phyloP scores from a whole-genome alignment of 2,797 vertebrate species.

The Micrastur ruficollis region DNA sequence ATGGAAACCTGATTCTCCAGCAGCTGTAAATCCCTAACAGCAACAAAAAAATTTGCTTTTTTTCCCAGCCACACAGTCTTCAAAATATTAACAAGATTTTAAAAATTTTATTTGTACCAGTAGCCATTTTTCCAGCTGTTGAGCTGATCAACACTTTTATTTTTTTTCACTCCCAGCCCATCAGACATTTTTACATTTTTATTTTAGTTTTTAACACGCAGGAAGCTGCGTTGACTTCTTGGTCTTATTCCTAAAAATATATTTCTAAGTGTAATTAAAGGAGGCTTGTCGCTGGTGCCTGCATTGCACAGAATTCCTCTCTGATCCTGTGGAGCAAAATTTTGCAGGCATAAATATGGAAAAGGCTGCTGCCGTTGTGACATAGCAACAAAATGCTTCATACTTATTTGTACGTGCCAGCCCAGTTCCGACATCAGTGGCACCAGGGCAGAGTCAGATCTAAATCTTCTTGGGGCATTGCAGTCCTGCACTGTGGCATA shows the following conservation, averaged over 20 bases:
- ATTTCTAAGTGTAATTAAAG: conserved; percentile 25
- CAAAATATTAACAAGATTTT: conserved; percentile 19
- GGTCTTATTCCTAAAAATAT: conserved; percentile 48
- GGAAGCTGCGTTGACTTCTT: neutral
- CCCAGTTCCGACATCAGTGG: conserved; percentile 18
- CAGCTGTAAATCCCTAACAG: conserved; percentile 1
- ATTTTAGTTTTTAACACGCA: conserved; percentile 35
- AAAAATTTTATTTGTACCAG: neutral
- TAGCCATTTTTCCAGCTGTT: conserved; percentile 47
- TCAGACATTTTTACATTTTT: conserved; percentile 7
- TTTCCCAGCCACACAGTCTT: conserved; percentile 11
- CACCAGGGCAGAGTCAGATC: neutral
- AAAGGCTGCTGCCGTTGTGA: conserved; percentile 22
- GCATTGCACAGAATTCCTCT: conserved; percentile 16
- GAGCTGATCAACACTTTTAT: conserved; percentile 13
- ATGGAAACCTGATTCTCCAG: conserved; percentile 1
- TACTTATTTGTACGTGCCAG: conserved; percentile 17
- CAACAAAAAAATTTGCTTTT: neutral
- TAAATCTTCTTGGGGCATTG: neutral
- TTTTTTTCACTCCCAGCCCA: neutral
- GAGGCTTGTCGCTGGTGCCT: conserved; percentile 13
- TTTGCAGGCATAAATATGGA: conserved; percentile 11
- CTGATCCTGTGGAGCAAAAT: neutral
- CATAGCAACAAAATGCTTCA: neutral
- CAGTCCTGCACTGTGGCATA: neutral